Base-by-base conservation (phyloP, 1,140 invertebrate species). In the Ips nitidus region DNA sequence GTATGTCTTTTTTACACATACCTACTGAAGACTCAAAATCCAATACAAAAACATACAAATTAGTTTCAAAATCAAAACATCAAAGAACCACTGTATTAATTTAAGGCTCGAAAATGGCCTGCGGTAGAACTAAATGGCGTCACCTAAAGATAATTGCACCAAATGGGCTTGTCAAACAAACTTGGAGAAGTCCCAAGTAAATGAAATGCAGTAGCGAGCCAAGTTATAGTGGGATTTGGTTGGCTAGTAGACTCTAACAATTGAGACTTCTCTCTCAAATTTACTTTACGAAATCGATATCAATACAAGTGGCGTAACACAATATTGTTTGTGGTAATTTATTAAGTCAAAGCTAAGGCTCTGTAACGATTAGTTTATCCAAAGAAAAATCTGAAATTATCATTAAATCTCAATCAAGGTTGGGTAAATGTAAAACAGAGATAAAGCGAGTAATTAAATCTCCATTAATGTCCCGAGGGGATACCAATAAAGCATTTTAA, bases 401-500 rank as follows among this genome's bases (percentile, higher is more conserved):
- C 45, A 50, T 50, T 50, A 50, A 50, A 50, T 22, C 45, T 50
- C 45, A 1, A 50, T 50, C 45, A 50, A 50, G 2, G 45, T 2
- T 8, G 45, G 1, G 22, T 50, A 8, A 8, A 6, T 50, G 45
- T 6, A 50, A 50, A 6, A 50, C 22, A 50, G 45, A 56, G 53
- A 56, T 50, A 40, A 56, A 56, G 7, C 39, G 53, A 2, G 37
- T 56, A 56, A 56, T 56, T 56, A 56, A 56, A 56, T 39, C 39
- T 37, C 39, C 53, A 56, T 56, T 56, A 56, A 56, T 56, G 38
- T 56, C 22, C 53, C 53, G n/a, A 56, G 38, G 37, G 22, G n/a
- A 56, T 36, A 56, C 4, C 53, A 56, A 56, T 56, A 56, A 56
- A 56, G 38, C 4, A 7, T 37, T 56, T 56, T 56, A 56, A 56